phyloP scores from a whole-genome alignment of 2,888 invertebrate species.

The Agrotis clavis region DNA sequence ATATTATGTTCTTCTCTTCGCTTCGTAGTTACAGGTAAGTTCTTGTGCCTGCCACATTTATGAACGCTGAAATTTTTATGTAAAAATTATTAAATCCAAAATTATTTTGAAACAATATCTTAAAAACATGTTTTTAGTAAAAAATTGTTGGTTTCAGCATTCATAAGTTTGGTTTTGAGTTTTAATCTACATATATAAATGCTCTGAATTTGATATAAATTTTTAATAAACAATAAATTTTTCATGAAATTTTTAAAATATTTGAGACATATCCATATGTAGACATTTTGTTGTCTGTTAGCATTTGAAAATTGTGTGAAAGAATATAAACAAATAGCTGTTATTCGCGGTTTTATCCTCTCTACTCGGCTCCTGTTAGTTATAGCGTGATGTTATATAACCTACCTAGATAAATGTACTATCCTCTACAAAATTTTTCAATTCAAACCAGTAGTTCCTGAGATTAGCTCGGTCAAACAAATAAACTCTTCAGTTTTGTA shows the following conservation, averaged over 20 bases:
- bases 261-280: conserved; percentile 73
- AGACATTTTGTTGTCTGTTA: conserved; percentile 31
- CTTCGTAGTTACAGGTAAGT: conserved; percentile 51
- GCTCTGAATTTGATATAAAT: conserved; percentile 33
- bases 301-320: conserved; percentile 46
- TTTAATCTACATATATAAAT: neutral
- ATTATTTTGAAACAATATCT: neutral
- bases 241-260: neutral
- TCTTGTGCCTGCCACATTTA: neutral
- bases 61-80: conserved; percentile 36
- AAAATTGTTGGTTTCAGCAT: conserved; percentile 32
- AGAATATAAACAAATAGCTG: conserved; percentile 5
- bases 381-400: too few species aligned
- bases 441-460: too few species aligned
- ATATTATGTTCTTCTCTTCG: conserved; percentile 17
- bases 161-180: conserved; percentile 24
- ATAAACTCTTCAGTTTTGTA: too few species aligned
- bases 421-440: too few species aligned
- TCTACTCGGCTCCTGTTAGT: too few species aligned
- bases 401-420: too few species aligned
- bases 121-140: neutral
- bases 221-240: neutral
- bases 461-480: too few species aligned
- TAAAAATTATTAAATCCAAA: too few species aligned
- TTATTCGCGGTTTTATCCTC: too few species aligned